These are phyloP conservation scores for Pao palembangensis DNA, from an alignment of 2,113 vertebrate species.

Conservation along the genomic window DNA sequence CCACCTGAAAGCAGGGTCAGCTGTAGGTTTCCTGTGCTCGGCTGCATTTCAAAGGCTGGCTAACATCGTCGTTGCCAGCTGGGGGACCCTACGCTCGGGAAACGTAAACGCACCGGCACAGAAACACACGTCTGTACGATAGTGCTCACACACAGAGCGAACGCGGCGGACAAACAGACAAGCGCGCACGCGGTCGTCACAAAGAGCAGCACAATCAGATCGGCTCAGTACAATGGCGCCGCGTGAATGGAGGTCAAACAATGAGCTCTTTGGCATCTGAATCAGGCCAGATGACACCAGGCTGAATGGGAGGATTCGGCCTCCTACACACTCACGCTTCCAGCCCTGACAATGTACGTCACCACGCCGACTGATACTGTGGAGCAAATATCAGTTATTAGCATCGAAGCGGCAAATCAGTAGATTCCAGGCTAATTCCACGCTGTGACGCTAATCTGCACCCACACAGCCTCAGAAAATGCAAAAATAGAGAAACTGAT, in stretches of 20 bases:
- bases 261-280: slow-evolving; percentile 63
- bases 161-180: slow-evolving; percentile 16
- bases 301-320: slow-evolving; percentile 58
- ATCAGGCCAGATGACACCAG: slow-evolving; percentile 59
- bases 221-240: slow-evolving; percentile 55
- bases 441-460: slow-evolving; percentile 26
- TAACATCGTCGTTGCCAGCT: too few relatives aligned
- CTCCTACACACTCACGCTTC: slow-evolving; percentile 49
- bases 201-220: slow-evolving; percentile 51
- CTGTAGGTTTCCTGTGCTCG: too few relatives aligned
- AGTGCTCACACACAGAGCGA: slow-evolving; percentile 26
- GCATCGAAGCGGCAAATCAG: slow-evolving; percentile 23
- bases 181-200: slow-evolving; percentile 8
- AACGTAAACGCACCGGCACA: slow-evolving; percentile 21
- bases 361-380: slow-evolving; percentile 39
- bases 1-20: too few relatives aligned
- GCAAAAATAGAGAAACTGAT: too few relatives aligned
- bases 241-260: slow-evolving; percentile 67
- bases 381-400: slow-evolving; percentile 45
- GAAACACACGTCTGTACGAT: slow-evolving; percentile 6
- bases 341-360: slow-evolving; percentile 47
- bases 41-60: too few relatives aligned
- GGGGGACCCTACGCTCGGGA: too few relatives aligned
- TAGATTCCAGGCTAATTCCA: slow-evolving; percentile 2
- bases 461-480: not conserved